phyloP scores from a whole-genome alignment of 2,113 vertebrate species.

The Excalfactoria chinensis region DNA sequence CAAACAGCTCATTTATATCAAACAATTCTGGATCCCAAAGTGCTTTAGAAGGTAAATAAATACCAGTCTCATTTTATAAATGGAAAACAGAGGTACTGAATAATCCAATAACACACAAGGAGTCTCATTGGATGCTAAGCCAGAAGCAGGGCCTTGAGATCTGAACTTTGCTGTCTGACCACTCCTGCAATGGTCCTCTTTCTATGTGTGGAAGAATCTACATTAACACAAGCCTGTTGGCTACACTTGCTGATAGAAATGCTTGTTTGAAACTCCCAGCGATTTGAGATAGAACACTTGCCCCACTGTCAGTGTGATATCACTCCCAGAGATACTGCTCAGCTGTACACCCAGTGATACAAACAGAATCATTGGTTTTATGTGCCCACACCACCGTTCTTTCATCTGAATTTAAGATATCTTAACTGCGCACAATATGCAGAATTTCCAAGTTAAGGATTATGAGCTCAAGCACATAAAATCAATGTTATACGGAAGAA shows the following conservation, averaged over 20 bases:
- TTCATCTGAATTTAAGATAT: constrained; percentile 24
- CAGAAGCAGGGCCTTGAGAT: neutral
- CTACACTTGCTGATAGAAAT: neutral
- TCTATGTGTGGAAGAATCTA: neutral
- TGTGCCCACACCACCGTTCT: neutral
- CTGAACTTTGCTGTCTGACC: neutral
- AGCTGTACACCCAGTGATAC: neutral
- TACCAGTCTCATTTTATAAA: neutral
- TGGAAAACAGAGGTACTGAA: neutral
- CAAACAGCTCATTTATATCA: neutral
- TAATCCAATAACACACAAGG: neutral
- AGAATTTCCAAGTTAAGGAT: constrained; percentile 45
- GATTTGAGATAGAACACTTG: neutral
- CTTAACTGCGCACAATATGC: neutral
- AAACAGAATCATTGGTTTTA: neutral
- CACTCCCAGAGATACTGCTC: neutral
- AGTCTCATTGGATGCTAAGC: neutral
- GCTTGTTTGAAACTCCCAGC: neutral
- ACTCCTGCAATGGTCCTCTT: neutral
- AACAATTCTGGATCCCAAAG: neutral
- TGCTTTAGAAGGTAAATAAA: constrained; percentile 4
- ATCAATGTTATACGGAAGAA: constrained; percentile 36
- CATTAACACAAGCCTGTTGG: neutral
- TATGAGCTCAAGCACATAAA: constrained; percentile 48
- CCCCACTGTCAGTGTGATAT: neutral